A percentile compares a stretch with the other conserved stretches of the same genome.
Conservation (phyloP, 2,888 invertebrate genomes). For the Omphaloscelis lunosa region DNA sequence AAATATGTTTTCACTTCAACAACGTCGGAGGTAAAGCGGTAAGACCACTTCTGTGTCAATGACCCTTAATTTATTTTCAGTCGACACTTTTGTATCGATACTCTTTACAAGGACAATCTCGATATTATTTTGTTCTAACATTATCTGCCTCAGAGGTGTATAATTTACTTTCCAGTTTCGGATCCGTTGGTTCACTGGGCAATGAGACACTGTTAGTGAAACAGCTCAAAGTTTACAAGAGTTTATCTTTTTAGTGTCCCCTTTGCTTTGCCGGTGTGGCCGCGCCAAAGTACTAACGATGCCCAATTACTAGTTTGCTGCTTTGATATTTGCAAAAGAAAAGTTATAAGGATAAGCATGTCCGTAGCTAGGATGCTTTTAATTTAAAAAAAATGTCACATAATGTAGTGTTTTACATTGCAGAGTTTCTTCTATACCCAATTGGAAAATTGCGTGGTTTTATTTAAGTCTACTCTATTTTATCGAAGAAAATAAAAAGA, state of each 20-base stretch:
- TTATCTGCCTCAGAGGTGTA: background rate
- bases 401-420: background rate
- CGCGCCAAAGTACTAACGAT: constrained; percentile 27
- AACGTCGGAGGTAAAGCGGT: too few species aligned
- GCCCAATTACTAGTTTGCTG: constrained; percentile 19
- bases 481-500: background rate
- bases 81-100: background rate
- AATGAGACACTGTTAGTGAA: constrained; percentile 21
- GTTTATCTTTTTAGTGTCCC: constrained; percentile 17
- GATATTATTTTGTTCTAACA: constrained; percentile 8
- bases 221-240: constrained; percentile 23
- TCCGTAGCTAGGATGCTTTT: too few species aligned
- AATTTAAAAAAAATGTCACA: background rate
- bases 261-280: constrained; percentile 23
- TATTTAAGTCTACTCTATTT: background rate
- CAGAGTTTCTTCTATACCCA: background rate
- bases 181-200: background rate
- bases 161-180: constrained; percentile 19
- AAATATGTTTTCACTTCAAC: too few species aligned
- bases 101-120: background rate
- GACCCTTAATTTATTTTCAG: background rate
- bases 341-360: background rate
- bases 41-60: background rate
- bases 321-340: background rate
- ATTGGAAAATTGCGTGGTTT: background rate